A percentile compares a stretch with the other conserved stretches of the same genome.
phyloP scores from a whole-genome alignment of 2,797 vertebrate species.

The Euthynnus affinis region DNA sequence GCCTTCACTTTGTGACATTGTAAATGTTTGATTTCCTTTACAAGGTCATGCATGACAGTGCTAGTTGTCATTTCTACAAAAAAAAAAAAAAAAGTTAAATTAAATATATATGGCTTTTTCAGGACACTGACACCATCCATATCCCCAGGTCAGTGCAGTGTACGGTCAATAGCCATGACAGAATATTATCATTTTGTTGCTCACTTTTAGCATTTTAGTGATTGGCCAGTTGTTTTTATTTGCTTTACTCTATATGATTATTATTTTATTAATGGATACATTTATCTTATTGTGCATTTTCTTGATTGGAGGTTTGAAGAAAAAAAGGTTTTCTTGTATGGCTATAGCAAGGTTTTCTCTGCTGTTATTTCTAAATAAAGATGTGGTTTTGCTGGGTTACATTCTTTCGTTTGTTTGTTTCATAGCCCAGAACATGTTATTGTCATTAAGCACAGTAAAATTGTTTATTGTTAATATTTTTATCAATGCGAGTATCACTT shows the following conservation, averaged over 20 bases:
- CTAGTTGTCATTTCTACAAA: slow-evolving; percentile 33
- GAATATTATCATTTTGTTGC: slow-evolving; percentile 46
- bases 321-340: slow-evolving; percentile 44
- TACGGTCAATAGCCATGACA: slow-evolving; percentile 40
- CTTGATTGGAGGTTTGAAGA: slow-evolving; percentile 48
- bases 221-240: slow-evolving; percentile 56
- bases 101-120: neutral
- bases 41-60: slow-evolving; percentile 23
- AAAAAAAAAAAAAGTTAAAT: slow-evolving; percentile 11
- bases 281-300: slow-evolving; percentile 67
- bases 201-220: slow-evolving; percentile 66
- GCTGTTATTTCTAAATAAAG: slow-evolving; percentile 83
- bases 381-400: slow-evolving; percentile 59
- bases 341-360: slow-evolving; percentile 62
- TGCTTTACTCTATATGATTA: slow-evolving; percentile 51
- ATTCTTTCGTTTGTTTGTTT: neutral
- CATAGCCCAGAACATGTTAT: neutral
- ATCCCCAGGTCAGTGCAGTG: slow-evolving; percentile 38
- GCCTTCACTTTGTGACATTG: slow-evolving; percentile 24
- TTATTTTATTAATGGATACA: slow-evolving; percentile 57
- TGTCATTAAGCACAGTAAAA: neutral
- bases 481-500: neutral
- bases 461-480: neutral
- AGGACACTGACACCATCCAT: slow-evolving; percentile 30
- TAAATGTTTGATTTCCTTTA: slow-evolving; percentile 26